Percentiles rank a stretch among this genome's conserved stretches.
Conservation (phyloP, 2,113 vertebrate genomes). For the Hypocryptadius cinnamomeus region DNA sequence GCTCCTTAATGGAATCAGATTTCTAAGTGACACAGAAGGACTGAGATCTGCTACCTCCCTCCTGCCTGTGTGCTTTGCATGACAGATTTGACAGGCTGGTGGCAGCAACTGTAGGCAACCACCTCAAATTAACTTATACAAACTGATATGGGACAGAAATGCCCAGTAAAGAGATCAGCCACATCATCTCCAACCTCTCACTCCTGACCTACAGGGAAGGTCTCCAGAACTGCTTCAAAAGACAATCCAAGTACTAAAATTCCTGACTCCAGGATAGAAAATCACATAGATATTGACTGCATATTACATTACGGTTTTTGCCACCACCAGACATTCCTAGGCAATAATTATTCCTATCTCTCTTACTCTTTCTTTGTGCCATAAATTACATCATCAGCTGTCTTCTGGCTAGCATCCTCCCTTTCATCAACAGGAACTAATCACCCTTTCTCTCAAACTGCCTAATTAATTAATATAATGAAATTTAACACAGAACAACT, state of each 20-base stretch:
- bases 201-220: neutral
- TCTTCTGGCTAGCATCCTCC: neutral
- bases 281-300: neutral
- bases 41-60: neutral
- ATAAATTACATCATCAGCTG: constrained; percentile 12
- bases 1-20: neutral
- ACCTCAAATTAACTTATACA: neutral
- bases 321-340: neutral
- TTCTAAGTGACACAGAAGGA: neutral
- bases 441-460: neutral
- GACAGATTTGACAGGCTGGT: neutral
- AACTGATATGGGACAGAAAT: neutral
- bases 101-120: neutral
- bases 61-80: neutral
- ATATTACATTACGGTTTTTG: neutral
- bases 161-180: neutral
- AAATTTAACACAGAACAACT: constrained; percentile 34
- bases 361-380: neutral
- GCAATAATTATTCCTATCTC: neutral
- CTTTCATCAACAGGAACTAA: constrained; percentile 23
- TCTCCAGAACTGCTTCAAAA: neutral
- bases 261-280: neutral
- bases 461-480: constrained; percentile 20
- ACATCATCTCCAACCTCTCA: neutral
- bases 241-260: neutral